These are phyloP conservation scores for Magallana angulata DNA, from an alignment of 1,140 invertebrate genomes.

Conservation along the genomic window DNA sequence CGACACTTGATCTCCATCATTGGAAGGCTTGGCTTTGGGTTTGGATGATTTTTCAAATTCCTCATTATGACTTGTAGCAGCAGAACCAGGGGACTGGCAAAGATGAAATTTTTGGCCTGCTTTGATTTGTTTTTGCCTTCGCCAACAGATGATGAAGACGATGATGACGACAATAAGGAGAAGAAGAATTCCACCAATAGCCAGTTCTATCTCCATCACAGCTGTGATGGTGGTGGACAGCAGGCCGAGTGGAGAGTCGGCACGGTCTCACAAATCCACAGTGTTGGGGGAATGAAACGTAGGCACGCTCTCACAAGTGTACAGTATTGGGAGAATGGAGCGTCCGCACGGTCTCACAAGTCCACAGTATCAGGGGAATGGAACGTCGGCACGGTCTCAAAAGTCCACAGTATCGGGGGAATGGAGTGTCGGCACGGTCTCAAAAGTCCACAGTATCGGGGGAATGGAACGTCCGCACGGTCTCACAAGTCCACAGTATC, in stretches of 20 bases:
- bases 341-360: no score
- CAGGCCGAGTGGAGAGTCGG: not conserved
- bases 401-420: no score
- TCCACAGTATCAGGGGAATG: no score
- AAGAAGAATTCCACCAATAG: constrained; percentile 59
- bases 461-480: no score
- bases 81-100: constrained; percentile 42
- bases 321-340: not conserved
- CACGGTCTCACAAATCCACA: no score
- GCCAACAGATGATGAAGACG: constrained; percentile 58
- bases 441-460: no score
- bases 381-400: no score
- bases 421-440: no score
- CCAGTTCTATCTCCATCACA: constrained; percentile 51
- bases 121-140: constrained; percentile 50
- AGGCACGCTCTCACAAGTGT: no score
- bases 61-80: constrained; percentile 58
- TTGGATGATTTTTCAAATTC: constrained; percentile 54
- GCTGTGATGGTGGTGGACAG: not conserved
- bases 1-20: constrained; percentile 64
- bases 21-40: constrained; percentile 56
- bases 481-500: no score
- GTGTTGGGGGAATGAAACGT: no score
- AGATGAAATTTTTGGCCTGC: constrained; percentile 40
- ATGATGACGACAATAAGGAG: constrained; percentile 58